Evolutionary conservation across 2,797 vertebrate species (phyloP).

Genomic region (Etheostoma nigrum): DNA sequence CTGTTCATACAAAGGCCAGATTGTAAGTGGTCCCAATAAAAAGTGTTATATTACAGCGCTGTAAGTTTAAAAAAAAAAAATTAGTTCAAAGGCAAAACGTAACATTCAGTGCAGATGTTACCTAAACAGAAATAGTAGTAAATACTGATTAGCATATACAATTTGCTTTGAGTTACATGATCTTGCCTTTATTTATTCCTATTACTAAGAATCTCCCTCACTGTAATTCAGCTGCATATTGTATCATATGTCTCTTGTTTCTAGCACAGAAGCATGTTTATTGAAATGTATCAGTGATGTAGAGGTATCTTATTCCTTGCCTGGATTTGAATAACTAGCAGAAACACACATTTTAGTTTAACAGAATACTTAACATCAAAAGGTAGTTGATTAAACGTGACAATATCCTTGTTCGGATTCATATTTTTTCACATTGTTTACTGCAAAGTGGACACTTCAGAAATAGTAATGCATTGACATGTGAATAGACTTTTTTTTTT

Average conservation of each 20-base stretch:
- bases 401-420: conserved; percentile 20
- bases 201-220: conserved; percentile 34
- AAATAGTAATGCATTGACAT: conserved; percentile 41
- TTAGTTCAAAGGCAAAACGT: conserved; percentile 33
- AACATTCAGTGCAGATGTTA: conserved; percentile 11
- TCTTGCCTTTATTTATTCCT: conserved; percentile 51
- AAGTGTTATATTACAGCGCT: conserved; percentile 8
- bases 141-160: conserved; percentile 9
- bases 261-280: conserved; percentile 52
- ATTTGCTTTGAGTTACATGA: neutral
- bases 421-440: conserved; percentile 27
- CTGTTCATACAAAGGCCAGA: conserved; percentile 31
- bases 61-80: neutral
- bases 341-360: conserved; percentile 26
- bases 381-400: conserved; percentile 15
- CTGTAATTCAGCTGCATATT: conserved; percentile 32
- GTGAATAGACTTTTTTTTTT: conserved; percentile 61
- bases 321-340: conserved; percentile 28
- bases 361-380: neutral
- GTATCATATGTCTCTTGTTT: conserved; percentile 30
- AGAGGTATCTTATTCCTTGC: conserved; percentile 6
- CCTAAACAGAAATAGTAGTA: conserved; percentile 22
- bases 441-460: conserved; percentile 16
- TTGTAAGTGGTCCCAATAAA: conserved; percentile 26
- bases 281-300: conserved; percentile 13